Evolutionary conservation across 2,113 vertebrate genomes (phyloP).

Genomic region (Lagopus leucura): DNA sequence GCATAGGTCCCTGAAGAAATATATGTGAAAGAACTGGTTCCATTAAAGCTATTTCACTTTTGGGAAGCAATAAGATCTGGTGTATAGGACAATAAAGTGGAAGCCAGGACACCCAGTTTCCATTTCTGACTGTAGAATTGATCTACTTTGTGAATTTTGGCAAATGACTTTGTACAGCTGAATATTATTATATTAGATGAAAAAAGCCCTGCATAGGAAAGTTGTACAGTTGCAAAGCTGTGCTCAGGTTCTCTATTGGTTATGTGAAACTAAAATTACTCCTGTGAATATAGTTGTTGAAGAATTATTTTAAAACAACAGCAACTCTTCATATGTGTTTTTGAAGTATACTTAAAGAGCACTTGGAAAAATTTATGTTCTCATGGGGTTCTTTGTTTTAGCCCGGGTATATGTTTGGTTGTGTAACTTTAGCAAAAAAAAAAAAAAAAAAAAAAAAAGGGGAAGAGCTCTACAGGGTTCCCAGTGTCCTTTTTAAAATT

Average conservation of each 20-base stretch:
- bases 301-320: conserved; percentile 17
- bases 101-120: conserved; percentile 8
- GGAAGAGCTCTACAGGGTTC: neutral
- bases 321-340: neutral
- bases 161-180: neutral
- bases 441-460: neutral
- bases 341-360: neutral
- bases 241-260: neutral
- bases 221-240: neutral
- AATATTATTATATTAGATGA: neutral
- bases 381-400: neutral
- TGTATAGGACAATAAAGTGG: neutral
- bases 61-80: conserved; percentile 27
- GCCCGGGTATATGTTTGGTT: neutral
- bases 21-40: neutral
- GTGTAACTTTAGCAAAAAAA: neutral
- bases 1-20: conserved; percentile 16
- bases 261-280: neutral
- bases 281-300: neutral
- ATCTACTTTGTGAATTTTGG: neutral
- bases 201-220: neutral
- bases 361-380: neutral
- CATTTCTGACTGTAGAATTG: neutral
- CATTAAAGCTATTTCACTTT: conserved; percentile 33
- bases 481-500: conserved; percentile 34